A percentile compares a stretch with the other conserved stretches of the same genome.
Evolutionary conservation across 2,888 invertebrate species (phyloP).

Genomic region (Cheilosia pagana): DNA sequence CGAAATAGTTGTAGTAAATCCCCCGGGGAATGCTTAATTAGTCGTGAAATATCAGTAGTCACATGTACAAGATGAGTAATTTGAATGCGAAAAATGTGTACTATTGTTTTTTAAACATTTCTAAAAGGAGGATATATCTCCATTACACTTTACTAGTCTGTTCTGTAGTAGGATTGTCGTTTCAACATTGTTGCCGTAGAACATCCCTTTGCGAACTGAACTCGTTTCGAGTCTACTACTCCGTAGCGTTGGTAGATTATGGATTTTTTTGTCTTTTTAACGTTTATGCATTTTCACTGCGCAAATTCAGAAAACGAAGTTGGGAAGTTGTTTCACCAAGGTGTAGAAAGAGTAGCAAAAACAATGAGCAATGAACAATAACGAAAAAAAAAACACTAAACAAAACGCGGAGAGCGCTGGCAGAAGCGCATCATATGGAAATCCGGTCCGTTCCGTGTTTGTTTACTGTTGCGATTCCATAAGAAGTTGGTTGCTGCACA

Average conservation of each 20-base stretch:
- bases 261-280: constrained; percentile 36
- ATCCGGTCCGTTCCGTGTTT: constrained; percentile 25
- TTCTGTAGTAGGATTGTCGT: constrained; percentile 9
- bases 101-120: constrained; percentile 56
- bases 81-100: constrained; percentile 53
- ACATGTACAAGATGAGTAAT: constrained; percentile 21
- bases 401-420: constrained; percentile 38
- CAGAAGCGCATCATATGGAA: constrained; percentile 36
- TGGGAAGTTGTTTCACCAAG: constrained; percentile 19
- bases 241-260: constrained; percentile 30
- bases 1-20: constrained; percentile 39
- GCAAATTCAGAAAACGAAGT: constrained; percentile 57
- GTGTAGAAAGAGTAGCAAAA: constrained; percentile 7
- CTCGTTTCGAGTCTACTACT: not conserved
- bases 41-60: constrained; percentile 11
- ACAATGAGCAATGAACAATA: not conserved
- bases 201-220: constrained; percentile 66
- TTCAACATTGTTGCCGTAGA: constrained; percentile 24
- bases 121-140: constrained; percentile 6
- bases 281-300: constrained; percentile 57
- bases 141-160: not conserved
- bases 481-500: not conserved
- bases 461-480: constrained; percentile 32
- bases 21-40: constrained; percentile 4
- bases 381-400: constrained; percentile 29